Percentiles rank a stretch among this genome's conserved stretches.
Conservation (phyloP, 2,888 invertebrate species). For the Perizoma affinitatum region DNA sequence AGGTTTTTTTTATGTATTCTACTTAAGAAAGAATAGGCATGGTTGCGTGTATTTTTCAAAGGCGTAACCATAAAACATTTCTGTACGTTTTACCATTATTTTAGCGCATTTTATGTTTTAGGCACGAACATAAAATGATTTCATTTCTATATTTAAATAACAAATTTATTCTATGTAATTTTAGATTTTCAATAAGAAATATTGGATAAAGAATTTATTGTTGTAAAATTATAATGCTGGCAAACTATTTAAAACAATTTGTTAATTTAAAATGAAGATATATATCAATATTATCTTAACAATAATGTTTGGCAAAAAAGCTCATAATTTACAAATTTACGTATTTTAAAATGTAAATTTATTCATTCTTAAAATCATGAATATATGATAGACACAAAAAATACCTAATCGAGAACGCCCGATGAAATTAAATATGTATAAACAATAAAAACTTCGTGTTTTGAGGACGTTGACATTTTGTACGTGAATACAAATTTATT, state of each 20-base stretch:
- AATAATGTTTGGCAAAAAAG: conserved; percentile 19
- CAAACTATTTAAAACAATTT: conserved; percentile 16
- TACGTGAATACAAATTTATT: conserved; percentile 33
- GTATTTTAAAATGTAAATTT: conserved; percentile 29
- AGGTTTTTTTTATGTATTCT: too few relatives aligned
- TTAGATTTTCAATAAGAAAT: not conserved
- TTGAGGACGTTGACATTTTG: conserved; percentile 34
- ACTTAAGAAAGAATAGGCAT: too few relatives aligned
- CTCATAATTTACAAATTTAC: conserved; percentile 18
- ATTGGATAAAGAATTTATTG: conserved; percentile 4
- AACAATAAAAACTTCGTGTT: conserved; percentile 31
- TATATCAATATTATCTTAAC: too few relatives aligned
- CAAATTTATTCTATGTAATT: not conserved
- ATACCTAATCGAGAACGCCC: conserved; percentile 19
- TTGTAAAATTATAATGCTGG: not conserved
- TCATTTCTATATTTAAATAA: too few relatives aligned
- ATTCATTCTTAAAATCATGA: conserved; percentile 32
- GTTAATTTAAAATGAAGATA: conserved; percentile 16
- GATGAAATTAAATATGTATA: conserved; percentile 31
- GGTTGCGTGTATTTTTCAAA: too few relatives aligned
- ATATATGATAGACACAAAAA: conserved; percentile 25
- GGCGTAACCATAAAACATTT: too few relatives aligned
- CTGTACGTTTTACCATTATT: too few relatives aligned
- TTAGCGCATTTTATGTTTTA: too few relatives aligned
- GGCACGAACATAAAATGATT: too few relatives aligned